Conservation (phyloP, 2,888 invertebrate genomes). For the Cephus spinipes region DNA sequence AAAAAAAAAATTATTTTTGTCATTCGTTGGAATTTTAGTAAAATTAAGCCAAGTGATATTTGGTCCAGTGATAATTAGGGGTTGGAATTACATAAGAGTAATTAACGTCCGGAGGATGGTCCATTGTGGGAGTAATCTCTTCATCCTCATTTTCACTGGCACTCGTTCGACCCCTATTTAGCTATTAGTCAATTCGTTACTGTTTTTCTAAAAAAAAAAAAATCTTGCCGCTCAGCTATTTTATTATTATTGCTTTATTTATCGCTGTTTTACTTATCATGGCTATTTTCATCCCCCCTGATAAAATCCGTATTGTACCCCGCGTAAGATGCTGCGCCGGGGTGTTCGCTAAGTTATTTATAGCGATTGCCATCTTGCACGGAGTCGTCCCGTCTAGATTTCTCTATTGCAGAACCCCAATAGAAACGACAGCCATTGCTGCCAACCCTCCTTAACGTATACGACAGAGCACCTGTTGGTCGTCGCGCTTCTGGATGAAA, state of each 20-base stretch:
- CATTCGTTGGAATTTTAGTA: background rate
- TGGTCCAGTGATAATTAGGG: background rate
- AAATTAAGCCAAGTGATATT: background rate
- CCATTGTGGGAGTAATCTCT: conserved; percentile 24
- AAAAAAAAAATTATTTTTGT: background rate
- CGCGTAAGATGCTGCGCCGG: conserved; percentile 7
- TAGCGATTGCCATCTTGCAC: conserved; percentile 43
- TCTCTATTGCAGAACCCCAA: background rate
- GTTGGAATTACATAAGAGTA: conserved; percentile 9
- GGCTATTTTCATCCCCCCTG: conserved; percentile 39
- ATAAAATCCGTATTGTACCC: conserved; percentile 47
- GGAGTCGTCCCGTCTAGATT: background rate
- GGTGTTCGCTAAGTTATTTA: conserved; percentile 42
- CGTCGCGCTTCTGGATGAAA: conserved; percentile 33
- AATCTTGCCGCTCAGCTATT: conserved; percentile 24
- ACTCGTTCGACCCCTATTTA: no score
- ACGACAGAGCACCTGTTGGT: conserved; percentile 45
- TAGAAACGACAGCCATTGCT: background rate
- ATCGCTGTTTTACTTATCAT: conserved; percentile 50
- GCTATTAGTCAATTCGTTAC: conserved; percentile 43
- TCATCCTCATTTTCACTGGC: background rate
- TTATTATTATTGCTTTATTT: conserved; percentile 49
- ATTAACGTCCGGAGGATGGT: conserved; percentile 25
- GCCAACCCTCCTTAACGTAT: background rate
- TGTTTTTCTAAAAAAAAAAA: conserved; percentile 27